Percentiles rank a stretch among this genome's conserved stretches.
phyloP scores from a whole-genome alignment of 1,140 invertebrate genomes.

The Caenorhabditis brenneri region DNA sequence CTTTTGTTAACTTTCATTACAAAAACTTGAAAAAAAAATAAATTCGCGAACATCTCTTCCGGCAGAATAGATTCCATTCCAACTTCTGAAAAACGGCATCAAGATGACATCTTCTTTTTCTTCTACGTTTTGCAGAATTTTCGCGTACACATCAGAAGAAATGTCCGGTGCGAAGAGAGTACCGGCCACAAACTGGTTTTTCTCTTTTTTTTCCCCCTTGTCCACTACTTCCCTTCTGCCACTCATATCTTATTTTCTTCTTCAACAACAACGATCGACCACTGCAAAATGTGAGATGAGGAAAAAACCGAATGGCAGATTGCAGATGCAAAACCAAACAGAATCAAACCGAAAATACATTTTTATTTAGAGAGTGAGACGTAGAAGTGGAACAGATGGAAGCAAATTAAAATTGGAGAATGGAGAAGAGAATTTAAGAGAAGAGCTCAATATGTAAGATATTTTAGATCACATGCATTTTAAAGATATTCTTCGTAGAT shows the following conservation, averaged over 20 bases:
- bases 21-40: too few relatives aligned
- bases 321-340: not conserved
- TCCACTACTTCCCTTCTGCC: not conserved
- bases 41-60: not conserved
- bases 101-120: not conserved
- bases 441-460: not conserved
- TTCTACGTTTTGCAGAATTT: not conserved
- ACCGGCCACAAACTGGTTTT: conserved; percentile 29
- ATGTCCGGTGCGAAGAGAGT: conserved; percentile 11
- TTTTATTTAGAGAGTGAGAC: not conserved
- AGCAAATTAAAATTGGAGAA: not conserved
- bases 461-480: not conserved
- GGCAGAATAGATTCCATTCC: not conserved
- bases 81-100: not conserved
- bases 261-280: not conserved
- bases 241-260: not conserved
- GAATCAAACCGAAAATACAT: not conserved
- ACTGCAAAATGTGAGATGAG: not conserved
- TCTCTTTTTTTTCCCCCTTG: not conserved
- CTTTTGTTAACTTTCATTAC: too few relatives aligned
- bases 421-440: too few relatives aligned
- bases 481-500: not conserved
- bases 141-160: not conserved
- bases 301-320: conserved; percentile 25
- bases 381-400: not conserved